Evolutionary conservation across 2,888 invertebrate species (phyloP), one percentile per base, ranked within the genome.

Genomic region (Sialis fuliginosa): DNA sequence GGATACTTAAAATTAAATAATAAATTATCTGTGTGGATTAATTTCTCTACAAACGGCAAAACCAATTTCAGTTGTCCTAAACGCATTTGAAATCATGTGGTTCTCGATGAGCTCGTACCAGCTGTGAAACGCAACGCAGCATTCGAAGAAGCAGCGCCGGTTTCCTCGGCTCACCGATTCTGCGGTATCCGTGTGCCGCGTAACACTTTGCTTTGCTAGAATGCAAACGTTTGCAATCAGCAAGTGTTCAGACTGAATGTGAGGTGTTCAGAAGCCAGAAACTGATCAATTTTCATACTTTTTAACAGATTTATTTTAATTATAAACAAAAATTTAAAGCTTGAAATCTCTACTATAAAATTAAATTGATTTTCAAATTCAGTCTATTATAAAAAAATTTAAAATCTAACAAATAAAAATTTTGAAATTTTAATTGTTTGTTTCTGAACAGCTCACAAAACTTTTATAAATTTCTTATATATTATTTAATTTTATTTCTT

Each of bases 151-250:
- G 54, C 22, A 12, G 13, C 22, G 22, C 5, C 37, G 34, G 34
- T 45, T 9, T 37, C 22, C 45, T 35, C 52, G 47, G 63, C 69
- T 77, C 76, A 77, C 72, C 77, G 74, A 62, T 76, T 77, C 66
- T 81, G 79, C 51, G 85, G 86, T 55, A 86, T 78, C 54, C 82
- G 73, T 48, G 79, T 71, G 22, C 82, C 82, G 54, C 78, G 74
- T 39, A 85, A 69, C 46, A 84, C 76, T 72, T 85, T 85, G 65
- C 83, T 82, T 59, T 78, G 79, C 86, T 86, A 71, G 2, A 75
- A 75, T 43, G 53, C 52, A 59, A 56, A 56, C 9, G 35, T 9
- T 10, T 9, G 9, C 9, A 35, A 3, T 35, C 35, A 35, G 10
- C 10, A n/a, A n/a, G 35, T n/a, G 9, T 10, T 35, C 4, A 35